Percentiles rank a stretch among this genome's conserved stretches.
Conservation (phyloP, 2,113 vertebrate species). For the Psilopogon haemacephalus region DNA sequence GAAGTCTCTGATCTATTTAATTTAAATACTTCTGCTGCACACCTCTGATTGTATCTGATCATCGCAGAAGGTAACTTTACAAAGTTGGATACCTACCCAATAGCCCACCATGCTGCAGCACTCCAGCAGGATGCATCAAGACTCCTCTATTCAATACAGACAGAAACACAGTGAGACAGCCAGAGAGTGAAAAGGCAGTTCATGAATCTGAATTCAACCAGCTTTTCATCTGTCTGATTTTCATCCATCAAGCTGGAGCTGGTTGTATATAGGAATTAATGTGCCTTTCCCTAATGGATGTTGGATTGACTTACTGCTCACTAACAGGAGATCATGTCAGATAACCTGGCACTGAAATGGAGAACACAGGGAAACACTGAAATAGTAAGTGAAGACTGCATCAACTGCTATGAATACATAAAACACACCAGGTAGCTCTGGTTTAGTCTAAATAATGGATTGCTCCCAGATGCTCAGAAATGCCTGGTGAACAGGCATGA, state of each 20-base stretch:
- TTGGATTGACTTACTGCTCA: not conserved
- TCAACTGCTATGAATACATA: not conserved
- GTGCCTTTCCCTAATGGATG: not conserved
- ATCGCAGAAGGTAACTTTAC: not conserved
- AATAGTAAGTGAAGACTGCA: not conserved
- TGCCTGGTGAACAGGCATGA: not conserved
- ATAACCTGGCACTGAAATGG: not conserved
- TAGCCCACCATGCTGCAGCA: not conserved
- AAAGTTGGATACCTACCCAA: not conserved
- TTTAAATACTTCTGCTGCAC: not conserved
- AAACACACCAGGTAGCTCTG: not conserved
- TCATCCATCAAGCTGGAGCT: not conserved
- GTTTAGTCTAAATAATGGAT: not conserved
- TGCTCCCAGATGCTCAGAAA: not conserved
- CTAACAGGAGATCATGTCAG: not conserved
- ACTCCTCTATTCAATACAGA: not conserved
- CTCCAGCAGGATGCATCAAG: not conserved
- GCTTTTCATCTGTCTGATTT: not conserved
- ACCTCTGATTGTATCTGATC: not conserved
- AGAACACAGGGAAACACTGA: not conserved
- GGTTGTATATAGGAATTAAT: not conserved
- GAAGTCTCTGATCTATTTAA: constrained; percentile 4
- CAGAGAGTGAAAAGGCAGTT: not conserved
- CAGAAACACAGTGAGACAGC: not conserved
- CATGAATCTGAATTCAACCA: not conserved